Percentiles rank a stretch among this genome's conserved stretches.
Conservation (phyloP, 2,797 vertebrate species). For the Pitangus sulphuratus region DNA sequence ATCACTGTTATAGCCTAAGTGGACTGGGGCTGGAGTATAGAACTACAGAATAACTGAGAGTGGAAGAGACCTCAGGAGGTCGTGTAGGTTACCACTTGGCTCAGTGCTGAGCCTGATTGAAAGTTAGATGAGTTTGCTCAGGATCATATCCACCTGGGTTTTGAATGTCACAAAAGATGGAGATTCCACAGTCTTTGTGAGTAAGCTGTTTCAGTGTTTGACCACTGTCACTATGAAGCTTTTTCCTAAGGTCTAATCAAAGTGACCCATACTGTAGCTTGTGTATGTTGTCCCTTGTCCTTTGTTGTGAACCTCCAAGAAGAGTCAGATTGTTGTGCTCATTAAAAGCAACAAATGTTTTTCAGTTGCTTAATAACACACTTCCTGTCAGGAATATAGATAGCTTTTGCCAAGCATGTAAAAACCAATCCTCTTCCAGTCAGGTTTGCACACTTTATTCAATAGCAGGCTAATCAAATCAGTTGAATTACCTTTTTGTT, state of each 20-base stretch:
- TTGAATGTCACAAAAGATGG: background rate
- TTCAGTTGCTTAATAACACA: background rate
- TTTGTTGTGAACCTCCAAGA: background rate
- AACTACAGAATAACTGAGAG: background rate
- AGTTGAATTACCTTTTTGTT: background rate
- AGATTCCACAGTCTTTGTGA: background rate
- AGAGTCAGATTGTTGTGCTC: background rate
- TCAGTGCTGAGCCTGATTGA: background rate
- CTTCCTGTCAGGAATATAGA: background rate
- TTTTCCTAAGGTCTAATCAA: background rate
- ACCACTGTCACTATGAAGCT: background rate
- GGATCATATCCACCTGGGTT: background rate
- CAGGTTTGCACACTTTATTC: background rate
- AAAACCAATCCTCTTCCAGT: background rate
- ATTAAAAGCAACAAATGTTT: background rate
- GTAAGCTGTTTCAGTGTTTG: background rate
- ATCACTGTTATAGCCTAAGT: background rate
- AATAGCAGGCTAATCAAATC: background rate
- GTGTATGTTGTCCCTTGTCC: background rate
- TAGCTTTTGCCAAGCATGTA: background rate
- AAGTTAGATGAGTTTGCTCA: background rate
- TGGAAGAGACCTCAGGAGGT: background rate
- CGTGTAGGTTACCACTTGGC: fast-evolving
- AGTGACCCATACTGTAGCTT: background rate
- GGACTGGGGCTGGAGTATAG: background rate